A percentile compares a stretch with the other conserved stretches of the same genome.
These are phyloP conservation scores for Periplaneta americana DNA, from an alignment of 1,140 invertebrate species.

Conservation along the genomic window DNA sequence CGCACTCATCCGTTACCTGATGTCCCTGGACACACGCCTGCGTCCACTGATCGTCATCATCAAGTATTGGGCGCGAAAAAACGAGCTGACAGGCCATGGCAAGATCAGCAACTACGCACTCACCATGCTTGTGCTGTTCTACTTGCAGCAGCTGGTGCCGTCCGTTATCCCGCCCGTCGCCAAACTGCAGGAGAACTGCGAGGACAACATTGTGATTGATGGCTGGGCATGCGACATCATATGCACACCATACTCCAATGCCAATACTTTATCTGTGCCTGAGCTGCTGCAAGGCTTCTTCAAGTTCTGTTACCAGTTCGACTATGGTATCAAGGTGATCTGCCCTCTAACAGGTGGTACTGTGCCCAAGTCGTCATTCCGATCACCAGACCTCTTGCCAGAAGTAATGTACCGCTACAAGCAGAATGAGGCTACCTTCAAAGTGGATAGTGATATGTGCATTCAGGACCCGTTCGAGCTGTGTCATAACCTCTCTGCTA, in stretches of 20 bases:
- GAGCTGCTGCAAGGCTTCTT: slow-evolving; percentile 44
- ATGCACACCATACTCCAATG: slow-evolving; percentile 13
- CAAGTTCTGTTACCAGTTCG: slow-evolving; percentile 39
- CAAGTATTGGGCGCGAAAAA: slow-evolving; percentile 60
- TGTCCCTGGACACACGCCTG: slow-evolving; percentile 48
- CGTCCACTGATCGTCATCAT: slow-evolving; percentile 52
- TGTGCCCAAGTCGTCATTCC: slow-evolving; percentile 32
- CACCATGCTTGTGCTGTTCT: slow-evolving; percentile 54
- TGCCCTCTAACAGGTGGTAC: slow-evolving; percentile 41
- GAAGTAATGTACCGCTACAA: slow-evolving; percentile 5
- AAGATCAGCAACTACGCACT: slow-evolving; percentile 55
- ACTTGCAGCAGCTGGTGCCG: slow-evolving; percentile 48
- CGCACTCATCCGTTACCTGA: slow-evolving; percentile 49
- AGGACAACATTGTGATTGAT: slow-evolving; percentile 29
- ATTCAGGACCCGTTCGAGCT: slow-evolving; percentile 47
- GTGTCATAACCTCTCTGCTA: slow-evolving; percentile 40
- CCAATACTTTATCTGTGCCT: slow-evolving; percentile 28
- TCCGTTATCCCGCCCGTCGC: slow-evolving; percentile 38
- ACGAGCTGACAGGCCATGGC: slow-evolving; percentile 43
- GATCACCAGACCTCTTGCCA: slow-evolving; percentile 25
- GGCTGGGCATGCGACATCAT: slow-evolving; percentile 46
- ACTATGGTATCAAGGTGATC: slow-evolving; percentile 38
- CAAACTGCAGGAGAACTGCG: slow-evolving; percentile 31
- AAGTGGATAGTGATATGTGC: slow-evolving; percentile 34
- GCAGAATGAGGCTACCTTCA: slow-evolving; percentile 14